Base-by-base conservation (phyloP, 2,113 vertebrate genomes). In the Zeus faber region DNA sequence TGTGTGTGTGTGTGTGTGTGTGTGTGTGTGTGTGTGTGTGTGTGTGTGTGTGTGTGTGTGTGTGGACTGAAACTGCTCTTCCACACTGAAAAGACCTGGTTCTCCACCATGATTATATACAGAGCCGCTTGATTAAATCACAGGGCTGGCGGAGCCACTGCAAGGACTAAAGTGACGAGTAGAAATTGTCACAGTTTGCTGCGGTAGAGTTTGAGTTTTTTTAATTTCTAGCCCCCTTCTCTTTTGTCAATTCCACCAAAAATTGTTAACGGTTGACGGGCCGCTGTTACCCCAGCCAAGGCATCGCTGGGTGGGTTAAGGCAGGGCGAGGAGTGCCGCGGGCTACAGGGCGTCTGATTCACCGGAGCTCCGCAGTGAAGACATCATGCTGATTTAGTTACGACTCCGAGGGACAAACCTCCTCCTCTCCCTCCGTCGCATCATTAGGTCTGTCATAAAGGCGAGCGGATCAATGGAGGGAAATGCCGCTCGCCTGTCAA, bases 371-470 rank as follows among this genome's bases (percentile, higher is more conserved):
- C 11, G 53, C 64, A 77, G 63, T 67, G 29, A 52, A 87, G 70
- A 79, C 66, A 72, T 81, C 59, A 70, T 24, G 26, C 65, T 81
- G 75, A 76, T 84, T 77, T 62, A 71, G 65, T 53, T 54, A 67
- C 41, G 50, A 63, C 60, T 79, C 63, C 25, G 51, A 43, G 67
- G 74, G 47, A 69, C 55, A 72, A 33, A 73, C 78, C 50, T 80
- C 11, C 58, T 41, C 43, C 57, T 74, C 65, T 71, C 22, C 14
- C 55, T 72, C 61, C 51, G 64, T 58, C n/a, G 65, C 67, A 72
- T 80, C 63, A 84, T 87, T 83, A 81, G 52, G 65, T 62, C 55
- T 58, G 70, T 70, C 62, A 82, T n/a, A n/a, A n/a, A 77, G 46
- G 63, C 61, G 69, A 64, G 43, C 50, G 59, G 76, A 82, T 87